Conservation (phyloP, 2,113 vertebrate genomes). For the Picathartes gymnocephalus region DNA sequence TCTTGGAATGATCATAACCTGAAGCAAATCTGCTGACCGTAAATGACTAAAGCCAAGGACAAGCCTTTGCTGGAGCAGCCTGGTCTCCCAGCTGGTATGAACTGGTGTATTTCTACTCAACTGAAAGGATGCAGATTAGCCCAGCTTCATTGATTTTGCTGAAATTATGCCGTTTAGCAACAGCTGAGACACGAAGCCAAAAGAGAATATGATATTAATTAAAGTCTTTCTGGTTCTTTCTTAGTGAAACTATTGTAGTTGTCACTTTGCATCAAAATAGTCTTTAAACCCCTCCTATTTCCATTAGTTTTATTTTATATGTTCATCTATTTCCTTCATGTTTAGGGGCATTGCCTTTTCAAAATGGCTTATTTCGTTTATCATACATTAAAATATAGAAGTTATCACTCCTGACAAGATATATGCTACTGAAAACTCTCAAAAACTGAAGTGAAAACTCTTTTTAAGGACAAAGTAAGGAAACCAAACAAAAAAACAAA, state of each 20-base stretch:
- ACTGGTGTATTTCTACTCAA: neutral
- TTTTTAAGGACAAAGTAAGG: neutral
- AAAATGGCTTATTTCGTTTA: neutral
- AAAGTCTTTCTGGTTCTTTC: neutral
- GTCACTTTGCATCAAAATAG: neutral
- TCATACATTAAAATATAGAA: neutral
- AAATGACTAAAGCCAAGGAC: neutral
- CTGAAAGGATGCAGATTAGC: neutral
- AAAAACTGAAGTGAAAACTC: neutral
- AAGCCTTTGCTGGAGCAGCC: neutral
- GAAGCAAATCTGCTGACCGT: neutral
- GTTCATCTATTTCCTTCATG: neutral
- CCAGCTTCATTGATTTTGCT: conserved; percentile 6
- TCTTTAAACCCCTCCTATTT: neutral
- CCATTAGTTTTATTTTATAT: neutral
- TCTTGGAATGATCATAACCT: neutral
- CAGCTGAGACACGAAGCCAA: neutral
- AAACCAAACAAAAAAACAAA: neutral
- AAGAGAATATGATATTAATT: neutral
- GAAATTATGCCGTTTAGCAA: neutral
- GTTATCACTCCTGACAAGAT: neutral
- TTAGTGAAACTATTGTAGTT: neutral
- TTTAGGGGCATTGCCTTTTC: neutral
- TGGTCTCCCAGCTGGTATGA: neutral
- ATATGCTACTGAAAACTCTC: neutral